Evolutionary conservation across 1,140 invertebrate species (phyloP).

Genomic region (Stegodyphus mimosarum): DNA sequence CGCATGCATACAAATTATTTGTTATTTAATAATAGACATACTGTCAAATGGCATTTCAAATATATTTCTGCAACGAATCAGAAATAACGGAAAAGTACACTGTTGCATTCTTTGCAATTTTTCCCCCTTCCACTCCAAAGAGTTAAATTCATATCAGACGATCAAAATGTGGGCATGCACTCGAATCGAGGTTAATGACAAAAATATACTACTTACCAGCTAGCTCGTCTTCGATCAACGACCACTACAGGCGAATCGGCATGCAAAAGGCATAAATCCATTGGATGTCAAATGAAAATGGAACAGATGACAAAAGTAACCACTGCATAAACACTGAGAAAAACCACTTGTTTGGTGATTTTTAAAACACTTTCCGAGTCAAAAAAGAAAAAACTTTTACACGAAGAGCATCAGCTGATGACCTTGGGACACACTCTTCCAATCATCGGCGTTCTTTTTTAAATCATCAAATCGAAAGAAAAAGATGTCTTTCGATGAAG

Average conservation of each 20-base stretch:
- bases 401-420: slow-evolving; percentile 4
- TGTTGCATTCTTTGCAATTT: no score
- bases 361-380: background rate
- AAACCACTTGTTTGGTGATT: background rate
- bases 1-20: no score
- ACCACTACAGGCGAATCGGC: slow-evolving; percentile 22
- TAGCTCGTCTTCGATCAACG: slow-evolving; percentile 36
- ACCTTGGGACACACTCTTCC: slow-evolving; percentile 29
- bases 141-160: no score
- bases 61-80: no score
- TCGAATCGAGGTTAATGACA: no score
- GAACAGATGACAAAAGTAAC: background rate
- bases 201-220: slow-evolving; percentile 14
- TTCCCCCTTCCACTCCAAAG: no score
- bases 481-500: slow-evolving; percentile 24
- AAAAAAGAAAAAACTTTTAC: slow-evolving; percentile 2
- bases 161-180: no score
- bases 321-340: background rate
- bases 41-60: no score
- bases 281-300: background rate
- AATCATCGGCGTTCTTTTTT: slow-evolving; percentile 9
- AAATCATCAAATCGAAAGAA: slow-evolving; percentile 15
- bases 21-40: no score
- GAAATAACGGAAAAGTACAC: no score
- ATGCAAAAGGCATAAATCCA: slow-evolving; percentile 35